Conservation (phyloP, 1,140 invertebrate genomes). For the Lerema accius region DNA sequence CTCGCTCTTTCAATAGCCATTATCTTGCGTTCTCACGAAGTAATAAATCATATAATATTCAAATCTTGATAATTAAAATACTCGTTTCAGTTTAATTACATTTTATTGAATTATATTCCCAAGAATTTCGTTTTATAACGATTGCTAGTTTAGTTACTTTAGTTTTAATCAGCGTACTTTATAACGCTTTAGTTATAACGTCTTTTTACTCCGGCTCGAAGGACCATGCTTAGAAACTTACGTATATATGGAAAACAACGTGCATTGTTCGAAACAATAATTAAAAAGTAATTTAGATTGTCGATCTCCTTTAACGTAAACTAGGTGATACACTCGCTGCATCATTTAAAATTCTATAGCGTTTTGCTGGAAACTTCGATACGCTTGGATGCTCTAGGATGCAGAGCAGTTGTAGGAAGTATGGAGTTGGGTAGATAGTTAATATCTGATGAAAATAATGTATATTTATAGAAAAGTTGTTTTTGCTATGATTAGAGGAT, state of each 20-base stretch:
- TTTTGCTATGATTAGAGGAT: too few relatives aligned
- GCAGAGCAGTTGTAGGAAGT: background rate
- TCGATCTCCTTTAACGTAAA: slow-evolving; percentile 20
- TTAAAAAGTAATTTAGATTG: slow-evolving; percentile 31
- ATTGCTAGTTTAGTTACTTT: too few relatives aligned
- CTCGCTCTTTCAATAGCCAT: slow-evolving; percentile 6
- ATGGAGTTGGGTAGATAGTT: slow-evolving; percentile 2
- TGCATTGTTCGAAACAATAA: slow-evolving; percentile 11
- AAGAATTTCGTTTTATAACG: too few relatives aligned
- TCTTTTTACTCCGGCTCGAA: slow-evolving; percentile 30
- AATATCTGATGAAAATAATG: too few relatives aligned
- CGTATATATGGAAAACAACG: slow-evolving; percentile 1
- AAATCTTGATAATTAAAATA: too few relatives aligned
- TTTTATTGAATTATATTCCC: too few relatives aligned
- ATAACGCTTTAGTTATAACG: too few relatives aligned
- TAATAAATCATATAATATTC: too few relatives aligned
- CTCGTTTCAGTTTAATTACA: too few relatives aligned
- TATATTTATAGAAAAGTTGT: too few relatives aligned
- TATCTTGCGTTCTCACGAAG: slow-evolving; percentile 22
- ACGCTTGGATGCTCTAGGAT: slow-evolving; percentile 9
- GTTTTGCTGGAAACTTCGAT: slow-evolving; percentile 11
- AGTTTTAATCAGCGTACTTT: too few relatives aligned
- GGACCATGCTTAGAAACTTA: slow-evolving; percentile 21
- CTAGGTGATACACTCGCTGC: slow-evolving; percentile 14
- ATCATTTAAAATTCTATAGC: slow-evolving; percentile 14